These are phyloP conservation scores for Drosophila peninsularis DNA, from an alignment of 2,888 invertebrate genomes.

Conservation along the genomic window DNA sequence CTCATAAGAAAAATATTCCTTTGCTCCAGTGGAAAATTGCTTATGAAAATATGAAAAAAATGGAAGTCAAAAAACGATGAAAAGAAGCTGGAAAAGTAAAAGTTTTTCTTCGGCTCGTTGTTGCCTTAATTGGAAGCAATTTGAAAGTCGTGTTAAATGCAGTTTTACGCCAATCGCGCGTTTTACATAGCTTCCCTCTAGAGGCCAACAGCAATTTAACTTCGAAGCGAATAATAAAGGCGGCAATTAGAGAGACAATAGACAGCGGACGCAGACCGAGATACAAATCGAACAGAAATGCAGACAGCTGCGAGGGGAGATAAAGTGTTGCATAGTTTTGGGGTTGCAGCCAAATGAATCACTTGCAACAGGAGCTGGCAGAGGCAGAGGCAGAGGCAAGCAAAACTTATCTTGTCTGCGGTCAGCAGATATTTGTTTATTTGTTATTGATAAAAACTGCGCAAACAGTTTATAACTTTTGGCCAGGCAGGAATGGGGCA, in stretches of 20 bases:
- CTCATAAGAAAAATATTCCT: background rate
- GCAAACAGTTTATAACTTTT: slow-evolving; percentile 56
- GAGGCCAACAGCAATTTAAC: slow-evolving; percentile 30
- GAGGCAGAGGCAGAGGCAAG: background rate
- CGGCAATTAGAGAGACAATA: slow-evolving; percentile 41
- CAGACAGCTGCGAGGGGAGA: slow-evolving; percentile 32
- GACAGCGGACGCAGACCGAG: slow-evolving; percentile 14
- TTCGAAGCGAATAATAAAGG: slow-evolving; percentile 34
- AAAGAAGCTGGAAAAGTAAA: background rate
- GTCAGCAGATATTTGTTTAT: slow-evolving; percentile 52
- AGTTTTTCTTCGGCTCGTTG: background rate
- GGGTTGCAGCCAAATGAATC: slow-evolving; percentile 49
- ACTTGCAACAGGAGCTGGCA: slow-evolving; percentile 23
- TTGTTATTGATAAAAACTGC: slow-evolving; percentile 60
- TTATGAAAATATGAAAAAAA: background rate
- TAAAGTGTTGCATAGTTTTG: slow-evolving; percentile 49
- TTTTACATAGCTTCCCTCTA: background rate
- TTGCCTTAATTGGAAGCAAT: slow-evolving; percentile 5
- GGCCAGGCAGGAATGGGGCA: background rate
- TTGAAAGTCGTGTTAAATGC: slow-evolving; percentile 56
- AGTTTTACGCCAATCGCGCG: slow-evolving; percentile 59
- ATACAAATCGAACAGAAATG: slow-evolving; percentile 31
- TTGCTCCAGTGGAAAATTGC: background rate
- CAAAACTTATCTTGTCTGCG: slow-evolving; percentile 53
- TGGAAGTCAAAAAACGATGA: background rate